These are phyloP conservation scores for Sebastes diploproa DNA, from an alignment of 2,797 vertebrate genomes.

Conservation along the genomic window DNA sequence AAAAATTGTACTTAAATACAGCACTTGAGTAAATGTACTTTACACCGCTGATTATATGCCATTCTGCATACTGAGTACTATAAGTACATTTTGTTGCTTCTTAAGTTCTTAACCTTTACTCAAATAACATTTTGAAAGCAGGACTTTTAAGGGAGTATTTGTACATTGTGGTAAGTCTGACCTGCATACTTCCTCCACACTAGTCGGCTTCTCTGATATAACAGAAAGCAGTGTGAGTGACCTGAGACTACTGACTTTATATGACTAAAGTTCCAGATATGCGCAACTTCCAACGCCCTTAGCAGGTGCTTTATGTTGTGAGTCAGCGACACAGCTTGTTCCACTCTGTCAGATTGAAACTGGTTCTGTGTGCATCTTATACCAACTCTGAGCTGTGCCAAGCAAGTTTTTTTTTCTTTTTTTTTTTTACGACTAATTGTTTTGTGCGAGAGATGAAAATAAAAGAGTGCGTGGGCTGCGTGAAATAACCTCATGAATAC, in stretches of 20 bases:
- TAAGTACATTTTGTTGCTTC: neutral
- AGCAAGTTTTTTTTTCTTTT: neutral
- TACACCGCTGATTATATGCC: neutral
- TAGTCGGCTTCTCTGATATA: neutral
- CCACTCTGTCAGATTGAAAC: constrained; percentile 51
- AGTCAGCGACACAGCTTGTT: constrained; percentile 20
- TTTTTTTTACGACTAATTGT: constrained; percentile 5
- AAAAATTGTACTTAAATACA: neutral
- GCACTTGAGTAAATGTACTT: neutral
- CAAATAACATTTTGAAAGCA: neutral
- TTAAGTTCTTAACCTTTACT: neutral
- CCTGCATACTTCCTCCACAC: neutral
- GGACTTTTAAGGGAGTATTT: neutral
- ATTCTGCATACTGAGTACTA: neutral
- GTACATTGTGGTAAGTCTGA: neutral
- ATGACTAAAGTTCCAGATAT: constrained; percentile 63
- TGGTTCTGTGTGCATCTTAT: constrained; percentile 28
- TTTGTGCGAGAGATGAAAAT: constrained; percentile 10
- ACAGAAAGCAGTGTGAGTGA: constrained; percentile 19
- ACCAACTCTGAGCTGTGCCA: constrained; percentile 8
- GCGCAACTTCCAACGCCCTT: constrained; percentile 56
- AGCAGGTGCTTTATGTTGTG: constrained; percentile 49
- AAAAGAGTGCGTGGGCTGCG: neutral
- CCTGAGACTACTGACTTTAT: constrained; percentile 27
- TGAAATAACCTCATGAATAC: neutral